A percentile compares a stretch with the other conserved stretches of the same genome.
Evolutionary conservation across 1,140 invertebrate genomes (phyloP).

Genomic region (Drosophila serrata): DNA sequence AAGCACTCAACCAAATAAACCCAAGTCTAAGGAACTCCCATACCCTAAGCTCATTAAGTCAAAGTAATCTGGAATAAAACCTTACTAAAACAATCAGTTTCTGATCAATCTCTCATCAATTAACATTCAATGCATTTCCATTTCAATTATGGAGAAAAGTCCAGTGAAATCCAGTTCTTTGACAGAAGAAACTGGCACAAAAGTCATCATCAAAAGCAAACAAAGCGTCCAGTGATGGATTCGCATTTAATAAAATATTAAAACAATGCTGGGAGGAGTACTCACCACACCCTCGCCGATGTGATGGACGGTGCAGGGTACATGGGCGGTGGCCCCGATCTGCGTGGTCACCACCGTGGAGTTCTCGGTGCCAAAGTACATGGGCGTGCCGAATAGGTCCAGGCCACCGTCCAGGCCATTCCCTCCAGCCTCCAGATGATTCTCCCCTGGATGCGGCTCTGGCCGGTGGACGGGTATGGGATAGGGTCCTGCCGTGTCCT

Average conservation of each 20-base stretch:
- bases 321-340: constrained; percentile 91
- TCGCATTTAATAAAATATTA: constrained; percentile 76
- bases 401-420: constrained; percentile 58
- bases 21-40: neutral
- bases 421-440: constrained; percentile 61
- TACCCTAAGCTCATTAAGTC: neutral
- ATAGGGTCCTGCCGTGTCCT: constrained; percentile 76
- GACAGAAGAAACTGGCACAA: constrained; percentile 26
- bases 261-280: constrained; percentile 67
- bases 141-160: constrained; percentile 59
- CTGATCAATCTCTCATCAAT: constrained; percentile 32
- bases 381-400: constrained; percentile 85
- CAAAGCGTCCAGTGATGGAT: constrained; percentile 69
- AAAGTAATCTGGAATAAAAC: constrained; percentile 1
- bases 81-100: neutral
- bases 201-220: constrained; percentile 55
- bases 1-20: neutral
- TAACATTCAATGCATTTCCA: constrained; percentile 36
- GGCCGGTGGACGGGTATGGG: constrained; percentile 66
- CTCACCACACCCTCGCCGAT: constrained; percentile 94
- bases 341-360: constrained; percentile 92
- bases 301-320: constrained; percentile 93
- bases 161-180: constrained; percentile 6
- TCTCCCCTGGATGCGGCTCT: constrained; percentile 53
- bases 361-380: constrained; percentile 93